Conservation (phyloP, 2,113 vertebrate species). For the Pica pica region DNA sequence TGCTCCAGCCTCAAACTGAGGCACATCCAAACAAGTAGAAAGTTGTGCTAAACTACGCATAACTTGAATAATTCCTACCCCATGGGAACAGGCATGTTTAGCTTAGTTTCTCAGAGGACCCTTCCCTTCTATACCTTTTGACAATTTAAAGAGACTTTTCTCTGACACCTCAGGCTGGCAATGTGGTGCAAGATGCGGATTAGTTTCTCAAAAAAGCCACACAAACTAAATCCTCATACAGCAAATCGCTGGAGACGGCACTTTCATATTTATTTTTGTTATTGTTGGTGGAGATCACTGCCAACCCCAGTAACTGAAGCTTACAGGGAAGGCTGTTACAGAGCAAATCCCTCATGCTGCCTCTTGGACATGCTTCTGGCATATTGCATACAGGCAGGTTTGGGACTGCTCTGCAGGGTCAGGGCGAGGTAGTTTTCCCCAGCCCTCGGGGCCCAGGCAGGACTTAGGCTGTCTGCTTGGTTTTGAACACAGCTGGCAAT, state of each 20-base stretch:
- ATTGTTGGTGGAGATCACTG: constrained; percentile 46
- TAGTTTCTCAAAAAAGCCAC: constrained; percentile 50
- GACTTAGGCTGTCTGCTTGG: neutral
- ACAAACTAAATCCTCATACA: constrained; percentile 14
- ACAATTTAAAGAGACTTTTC: constrained; percentile 46
- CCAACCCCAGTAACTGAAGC: constrained; percentile 26
- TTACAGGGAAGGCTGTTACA: neutral
- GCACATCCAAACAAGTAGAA: neutral
- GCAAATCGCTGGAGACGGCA: neutral
- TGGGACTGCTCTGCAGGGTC: constrained; percentile 12
- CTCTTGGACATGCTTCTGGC: constrained; percentile 52
- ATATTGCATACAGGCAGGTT: neutral
- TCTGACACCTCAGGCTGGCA: constrained; percentile 13
- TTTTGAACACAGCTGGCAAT: constrained; percentile 44
- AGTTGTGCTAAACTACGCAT: neutral
- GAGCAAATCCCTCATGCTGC: constrained; percentile 42
- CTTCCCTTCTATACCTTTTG: constrained; percentile 17
- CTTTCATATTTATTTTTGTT: constrained; percentile 59
- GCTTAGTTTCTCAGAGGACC: neutral
- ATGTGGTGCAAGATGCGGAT: neutral
- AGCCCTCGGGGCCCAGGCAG: neutral
- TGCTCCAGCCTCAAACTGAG: neutral
- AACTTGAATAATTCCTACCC: neutral
- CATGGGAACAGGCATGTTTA: neutral
- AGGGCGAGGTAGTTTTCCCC: neutral